Evolutionary conservation across 1,140 invertebrate species (phyloP), one percentile per base, ranked within the genome.

Genomic region (Zophobas atratus): DNA sequence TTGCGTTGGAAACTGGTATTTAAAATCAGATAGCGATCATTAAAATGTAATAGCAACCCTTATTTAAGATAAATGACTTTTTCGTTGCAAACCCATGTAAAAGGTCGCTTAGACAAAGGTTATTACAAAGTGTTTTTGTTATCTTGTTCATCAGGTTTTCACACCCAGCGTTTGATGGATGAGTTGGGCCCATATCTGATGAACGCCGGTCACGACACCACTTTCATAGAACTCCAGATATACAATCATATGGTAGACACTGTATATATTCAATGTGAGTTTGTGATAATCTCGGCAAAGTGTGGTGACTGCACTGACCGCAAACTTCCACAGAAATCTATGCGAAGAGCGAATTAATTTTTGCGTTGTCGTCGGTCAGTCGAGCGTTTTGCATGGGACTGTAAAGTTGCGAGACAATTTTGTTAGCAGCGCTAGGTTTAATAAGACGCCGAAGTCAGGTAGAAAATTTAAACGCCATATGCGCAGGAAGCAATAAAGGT

Each of bases 131-230:
- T 85, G 84, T 84, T 85, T 84, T 82, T 80, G 80, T 85, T 85
- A 85, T 85, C 84, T 85, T 83, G 80, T 84, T 81, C 83, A 84
- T 84, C 84, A 76, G 80, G 81, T 84, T 84, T 85, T 85, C 84
- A 84, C 84, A 85, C 84, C 83, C 83, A 85, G 74, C 79, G 76
- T 82, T 85, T 85, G 84, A 85, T 85, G 84, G 84, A 85, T 85
- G 84, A 83, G 77, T 78, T 78, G 84, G 78, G 77, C 76, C 78
- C 79, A 79, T 84, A 85, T 85, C 84, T 83, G 84, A 85, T 85
- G 83, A 81, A 83, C 81, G 81, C 72, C 80, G 82, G 84, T 85
- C 84, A 85, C 84, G 84, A 85, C 84, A 83, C 56, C 76, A 81
- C 74, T 82, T 81, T 84, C 80, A 77, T 79, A 79, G 80, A 79